A percentile compares a stretch with the other conserved stretches of the same genome.
Evolutionary conservation across 2,888 invertebrate species (phyloP).

Genomic region (Tortrix viridana): DNA sequence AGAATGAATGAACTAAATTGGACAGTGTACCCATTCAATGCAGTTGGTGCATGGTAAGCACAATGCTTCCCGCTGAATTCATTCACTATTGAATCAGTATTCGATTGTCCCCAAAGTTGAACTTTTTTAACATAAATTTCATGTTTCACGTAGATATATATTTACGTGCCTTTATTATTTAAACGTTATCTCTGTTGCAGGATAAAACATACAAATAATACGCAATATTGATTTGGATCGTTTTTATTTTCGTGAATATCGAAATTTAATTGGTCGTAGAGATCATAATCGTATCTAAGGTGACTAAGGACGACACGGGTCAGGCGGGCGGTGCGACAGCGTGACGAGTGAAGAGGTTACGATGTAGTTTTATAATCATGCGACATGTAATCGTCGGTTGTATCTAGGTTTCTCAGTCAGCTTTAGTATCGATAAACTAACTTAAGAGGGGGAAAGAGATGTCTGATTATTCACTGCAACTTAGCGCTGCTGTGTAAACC

Average conservation of each 20-base stretch:
- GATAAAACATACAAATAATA: not conserved
- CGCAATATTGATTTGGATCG: not conserved
- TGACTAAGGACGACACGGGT: not conserved
- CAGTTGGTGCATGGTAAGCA: conserved; percentile 70
- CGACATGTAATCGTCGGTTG: too few relatives aligned
- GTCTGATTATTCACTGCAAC: too few relatives aligned
- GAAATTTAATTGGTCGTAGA: not conserved
- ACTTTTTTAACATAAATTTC: conserved; percentile 59
- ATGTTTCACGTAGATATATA: conserved; percentile 42
- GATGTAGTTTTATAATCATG: not conserved
- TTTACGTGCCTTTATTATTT: conserved; percentile 16
- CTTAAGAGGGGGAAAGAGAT: too few relatives aligned
- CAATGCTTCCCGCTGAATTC: conserved; percentile 68
- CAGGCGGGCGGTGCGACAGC: too few relatives aligned
- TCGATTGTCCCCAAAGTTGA: conserved; percentile 66
- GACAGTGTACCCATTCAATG: conserved; percentile 63
- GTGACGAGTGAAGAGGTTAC: not conserved
- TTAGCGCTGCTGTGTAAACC: not conserved
- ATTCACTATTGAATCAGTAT: conserved; percentile 70
- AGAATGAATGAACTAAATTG: conserved; percentile 69
- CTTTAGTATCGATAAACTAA: too few relatives aligned
- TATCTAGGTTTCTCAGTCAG: too few relatives aligned
- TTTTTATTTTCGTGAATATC: not conserved
- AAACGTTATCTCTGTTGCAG: not conserved
- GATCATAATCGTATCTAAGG: not conserved